Evolutionary conservation across 1,140 invertebrate species (phyloP).

Genomic region (Latrodectus geometricus): DNA sequence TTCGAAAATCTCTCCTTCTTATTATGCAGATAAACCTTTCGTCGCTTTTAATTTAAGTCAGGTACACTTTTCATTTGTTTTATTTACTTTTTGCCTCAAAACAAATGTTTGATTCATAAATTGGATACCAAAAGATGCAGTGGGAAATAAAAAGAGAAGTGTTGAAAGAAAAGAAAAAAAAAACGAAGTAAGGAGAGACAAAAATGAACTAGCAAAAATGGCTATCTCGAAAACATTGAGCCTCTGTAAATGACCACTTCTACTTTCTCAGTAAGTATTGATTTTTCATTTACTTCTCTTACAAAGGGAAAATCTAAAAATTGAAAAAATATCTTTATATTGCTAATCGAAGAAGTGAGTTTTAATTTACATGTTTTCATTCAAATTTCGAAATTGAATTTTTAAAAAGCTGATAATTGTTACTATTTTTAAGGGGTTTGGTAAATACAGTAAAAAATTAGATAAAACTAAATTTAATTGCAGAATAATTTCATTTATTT

Average conservation of each 20-base stretch:
- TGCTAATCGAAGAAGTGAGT: no score
- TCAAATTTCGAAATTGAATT: no score
- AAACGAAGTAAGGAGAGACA: not conserved
- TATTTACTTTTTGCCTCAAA: slow-evolving; percentile 13
- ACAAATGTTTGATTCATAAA: slow-evolving; percentile 25
- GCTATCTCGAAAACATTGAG: slow-evolving; percentile 53
- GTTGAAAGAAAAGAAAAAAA: not conserved
- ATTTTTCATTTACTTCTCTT: slow-evolving; percentile 39
- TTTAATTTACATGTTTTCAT: no score
- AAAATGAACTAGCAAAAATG: slow-evolving; percentile 32
- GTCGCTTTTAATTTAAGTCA: not conserved
- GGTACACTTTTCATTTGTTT: not conserved
- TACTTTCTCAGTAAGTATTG: slow-evolving; percentile 41
- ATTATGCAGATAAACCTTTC: no score
- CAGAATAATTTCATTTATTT: no score
- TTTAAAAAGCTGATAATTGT: no score
- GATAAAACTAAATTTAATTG: no score
- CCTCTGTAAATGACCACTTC: slow-evolving; percentile 47
- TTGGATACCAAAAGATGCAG: slow-evolving; percentile 17
- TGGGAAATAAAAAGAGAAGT: slow-evolving; percentile 16
- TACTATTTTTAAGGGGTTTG: no score
- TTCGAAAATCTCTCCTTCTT: not conserved
- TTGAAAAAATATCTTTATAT: not conserved
- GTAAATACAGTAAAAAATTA: no score
- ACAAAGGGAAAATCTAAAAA: not conserved